A percentile compares a stretch with the other conserved stretches of the same genome.
Conservation (phyloP, 2,888 invertebrate species). For the Strigamia maritima region DNA sequence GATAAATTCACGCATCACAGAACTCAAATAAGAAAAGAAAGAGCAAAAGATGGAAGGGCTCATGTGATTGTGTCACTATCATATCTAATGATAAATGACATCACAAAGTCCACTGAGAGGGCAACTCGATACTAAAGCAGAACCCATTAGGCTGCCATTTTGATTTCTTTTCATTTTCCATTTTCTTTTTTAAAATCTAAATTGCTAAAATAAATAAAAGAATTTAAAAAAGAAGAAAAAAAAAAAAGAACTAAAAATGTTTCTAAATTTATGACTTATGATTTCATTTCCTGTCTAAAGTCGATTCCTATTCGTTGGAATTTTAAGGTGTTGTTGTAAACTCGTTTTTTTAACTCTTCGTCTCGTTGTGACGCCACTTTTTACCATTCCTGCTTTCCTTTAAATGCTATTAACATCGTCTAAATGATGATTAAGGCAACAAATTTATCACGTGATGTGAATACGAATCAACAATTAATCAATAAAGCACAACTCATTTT, state of each 20-base stretch:
- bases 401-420: constrained; percentile 2
- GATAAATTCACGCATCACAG: constrained; percentile 24
- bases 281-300: not conserved
- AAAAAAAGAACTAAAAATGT: not conserved
- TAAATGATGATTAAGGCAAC: constrained; percentile 28
- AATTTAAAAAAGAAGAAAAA: not conserved
- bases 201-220: not conserved
- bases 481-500: constrained; percentile 8
- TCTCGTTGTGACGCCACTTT: not conserved
- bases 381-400: not conserved
- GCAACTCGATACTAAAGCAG: constrained; percentile 15
- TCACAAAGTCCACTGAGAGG: constrained; percentile 15
- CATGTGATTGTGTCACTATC: constrained; percentile 16
- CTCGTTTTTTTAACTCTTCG: not conserved
- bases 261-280: not conserved
- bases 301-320: not conserved
- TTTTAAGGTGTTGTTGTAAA: constrained; percentile 9
- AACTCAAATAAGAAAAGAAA: constrained; percentile 28
- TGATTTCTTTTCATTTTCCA: constrained; percentile 3
- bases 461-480: constrained; percentile 25
- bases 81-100: constrained; percentile 28
- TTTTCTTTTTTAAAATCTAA: not conserved
- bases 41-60: constrained; percentile 20
- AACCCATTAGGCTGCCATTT: constrained; percentile 6
- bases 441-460: constrained; percentile 17